Evolutionary conservation across 2,888 invertebrate species (phyloP).

Genomic region (Biston betularia): DNA sequence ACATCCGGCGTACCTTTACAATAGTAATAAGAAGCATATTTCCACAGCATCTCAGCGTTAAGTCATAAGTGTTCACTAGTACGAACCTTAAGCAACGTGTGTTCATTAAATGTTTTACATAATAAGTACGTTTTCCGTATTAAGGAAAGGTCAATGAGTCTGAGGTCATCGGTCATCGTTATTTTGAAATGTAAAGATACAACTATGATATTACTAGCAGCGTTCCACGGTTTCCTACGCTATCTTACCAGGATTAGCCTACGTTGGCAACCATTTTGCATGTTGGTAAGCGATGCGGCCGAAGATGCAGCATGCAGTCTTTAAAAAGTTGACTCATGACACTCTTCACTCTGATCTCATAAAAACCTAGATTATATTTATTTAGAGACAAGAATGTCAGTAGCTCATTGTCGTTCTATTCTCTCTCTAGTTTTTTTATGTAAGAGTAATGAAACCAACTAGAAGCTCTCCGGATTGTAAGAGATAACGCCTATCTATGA

Average conservation of each 20-base stretch:
- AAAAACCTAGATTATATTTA: no score
- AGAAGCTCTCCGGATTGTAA: no score
- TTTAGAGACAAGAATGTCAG: no score
- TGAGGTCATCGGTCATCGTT: slow-evolving; percentile 40
- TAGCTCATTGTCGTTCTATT: no score
- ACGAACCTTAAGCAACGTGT: slow-evolving; percentile 33
- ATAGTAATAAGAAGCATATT: slow-evolving; percentile 10
- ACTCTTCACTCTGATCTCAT: no score
- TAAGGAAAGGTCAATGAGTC: slow-evolving; percentile 40
- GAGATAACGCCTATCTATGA: no score
- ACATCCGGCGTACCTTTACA: slow-evolving; percentile 21
- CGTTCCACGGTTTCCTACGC: no score
- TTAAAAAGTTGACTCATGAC: no score
- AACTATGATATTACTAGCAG: neutral
- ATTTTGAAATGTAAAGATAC: slow-evolving; percentile 21
- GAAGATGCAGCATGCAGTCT: no score
- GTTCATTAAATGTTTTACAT: slow-evolving; percentile 34
- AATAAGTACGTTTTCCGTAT: slow-evolving; percentile 43
- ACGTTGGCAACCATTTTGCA: neutral
- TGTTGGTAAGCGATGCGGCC: no score
- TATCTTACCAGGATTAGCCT: neutral
- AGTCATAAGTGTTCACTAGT: slow-evolving; percentile 6
- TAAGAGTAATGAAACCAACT: no score
- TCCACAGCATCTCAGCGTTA: neutral
- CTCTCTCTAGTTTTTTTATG: no score